These are phyloP conservation scores for Acleris sparsana DNA, from an alignment of 2,888 invertebrate species.

Conservation along the genomic window DNA sequence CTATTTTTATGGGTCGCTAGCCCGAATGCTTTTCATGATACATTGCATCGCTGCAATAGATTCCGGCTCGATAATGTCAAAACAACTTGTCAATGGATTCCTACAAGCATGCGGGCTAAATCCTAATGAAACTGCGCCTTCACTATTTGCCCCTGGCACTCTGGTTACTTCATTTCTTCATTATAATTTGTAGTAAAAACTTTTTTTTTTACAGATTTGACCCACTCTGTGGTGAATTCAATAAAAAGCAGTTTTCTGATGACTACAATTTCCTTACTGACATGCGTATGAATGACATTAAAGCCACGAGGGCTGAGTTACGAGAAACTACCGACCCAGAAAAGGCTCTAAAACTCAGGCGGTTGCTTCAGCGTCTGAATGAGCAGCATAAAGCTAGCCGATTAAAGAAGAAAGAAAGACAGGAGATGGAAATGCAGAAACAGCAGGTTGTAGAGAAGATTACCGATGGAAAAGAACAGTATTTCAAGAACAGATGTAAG, in stretches of 20 bases:
- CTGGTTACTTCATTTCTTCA: too few relatives aligned
- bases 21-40: too few relatives aligned
- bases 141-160: not conserved
- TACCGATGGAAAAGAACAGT: slow-evolving; percentile 87
- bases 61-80: too few relatives aligned
- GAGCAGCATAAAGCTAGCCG: slow-evolving; percentile 89
- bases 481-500: slow-evolving; percentile 83
- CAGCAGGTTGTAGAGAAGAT: slow-evolving; percentile 79
- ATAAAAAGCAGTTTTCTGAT: slow-evolving; percentile 88
- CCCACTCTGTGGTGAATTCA: slow-evolving; percentile 90
- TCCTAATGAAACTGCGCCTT: too few relatives aligned
- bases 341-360: slow-evolving; percentile 85
- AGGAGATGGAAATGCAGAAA: slow-evolving; percentile 82
- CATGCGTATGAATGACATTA: slow-evolving; percentile 88
- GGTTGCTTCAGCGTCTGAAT: slow-evolving; percentile 88
- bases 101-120: too few relatives aligned
- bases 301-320: slow-evolving; percentile 84
- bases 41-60: too few relatives aligned
- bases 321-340: slow-evolving; percentile 85
- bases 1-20: too few relatives aligned
- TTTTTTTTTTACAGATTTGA: slow-evolving; percentile 87
- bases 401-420: slow-evolving; percentile 80
- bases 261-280: slow-evolving; percentile 91
- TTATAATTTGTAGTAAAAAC: too few relatives aligned
- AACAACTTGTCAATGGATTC: too few relatives aligned